phyloP scores from a whole-genome alignment of 2,113 vertebrate genomes.

The Vicugna pacos region DNA sequence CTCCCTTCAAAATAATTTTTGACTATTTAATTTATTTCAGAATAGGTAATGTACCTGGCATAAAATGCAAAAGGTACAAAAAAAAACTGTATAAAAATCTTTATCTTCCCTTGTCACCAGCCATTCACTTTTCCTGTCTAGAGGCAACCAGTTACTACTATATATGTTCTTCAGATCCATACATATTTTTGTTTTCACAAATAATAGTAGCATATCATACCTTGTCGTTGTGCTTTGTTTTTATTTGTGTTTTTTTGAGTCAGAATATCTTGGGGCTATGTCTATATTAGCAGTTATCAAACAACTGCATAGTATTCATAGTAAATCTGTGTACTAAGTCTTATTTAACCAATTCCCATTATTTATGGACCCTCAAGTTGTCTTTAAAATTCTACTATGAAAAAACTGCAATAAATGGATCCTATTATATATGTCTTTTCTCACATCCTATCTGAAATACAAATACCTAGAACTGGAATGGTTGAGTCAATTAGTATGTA shows the following conservation, averaged over 20 bases:
- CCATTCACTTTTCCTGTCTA: background rate
- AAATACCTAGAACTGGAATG: background rate
- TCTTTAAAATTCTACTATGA: background rate
- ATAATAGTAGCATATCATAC: background rate
- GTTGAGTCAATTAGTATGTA: background rate
- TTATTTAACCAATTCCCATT: background rate
- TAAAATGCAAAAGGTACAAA: background rate
- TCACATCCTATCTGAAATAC: background rate
- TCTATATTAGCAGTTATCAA: background rate
- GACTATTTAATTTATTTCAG: background rate
- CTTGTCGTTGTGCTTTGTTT: background rate
- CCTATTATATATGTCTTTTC: background rate
- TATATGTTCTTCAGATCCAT: background rate
- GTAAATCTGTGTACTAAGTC: background rate
- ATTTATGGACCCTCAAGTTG: background rate
- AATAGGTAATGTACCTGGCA: background rate
- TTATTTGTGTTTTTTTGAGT: background rate
- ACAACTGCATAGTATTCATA: background rate
- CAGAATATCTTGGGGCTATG: background rate
- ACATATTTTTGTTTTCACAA: background rate
- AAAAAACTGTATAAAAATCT: background rate
- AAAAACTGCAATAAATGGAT: background rate
- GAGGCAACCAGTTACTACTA: background rate
- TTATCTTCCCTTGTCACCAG: background rate
- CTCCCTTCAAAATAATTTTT: background rate